These are phyloP conservation scores for Melanchra persicariae DNA, from an alignment of 2,888 invertebrate species.

Conservation along the genomic window DNA sequence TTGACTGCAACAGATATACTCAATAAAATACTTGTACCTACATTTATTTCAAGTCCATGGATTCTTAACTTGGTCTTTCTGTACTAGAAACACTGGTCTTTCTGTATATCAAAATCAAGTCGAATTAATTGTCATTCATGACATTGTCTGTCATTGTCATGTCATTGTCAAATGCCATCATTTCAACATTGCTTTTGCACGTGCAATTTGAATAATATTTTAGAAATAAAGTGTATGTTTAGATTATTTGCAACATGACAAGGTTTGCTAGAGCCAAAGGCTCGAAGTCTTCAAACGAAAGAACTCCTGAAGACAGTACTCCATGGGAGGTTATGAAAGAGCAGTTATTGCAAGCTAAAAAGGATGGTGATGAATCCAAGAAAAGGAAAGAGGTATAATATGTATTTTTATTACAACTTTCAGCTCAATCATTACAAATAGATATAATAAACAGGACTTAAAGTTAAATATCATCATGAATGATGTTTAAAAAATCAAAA, in stretches of 20 bases:
- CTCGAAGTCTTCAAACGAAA: slow-evolving; percentile 94
- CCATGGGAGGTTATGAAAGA: slow-evolving; percentile 94
- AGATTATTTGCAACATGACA: slow-evolving; percentile 89
- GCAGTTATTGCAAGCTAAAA: slow-evolving; percentile 89
- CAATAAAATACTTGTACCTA: too few species aligned
- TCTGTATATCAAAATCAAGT: too few species aligned
- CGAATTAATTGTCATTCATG: too few species aligned
- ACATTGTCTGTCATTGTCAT: too few species aligned
- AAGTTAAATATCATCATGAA: neutral
- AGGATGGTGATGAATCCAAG: slow-evolving; percentile 83
- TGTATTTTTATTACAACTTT: neutral
- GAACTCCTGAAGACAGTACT: slow-evolving; percentile 92
- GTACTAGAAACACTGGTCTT: too few species aligned
- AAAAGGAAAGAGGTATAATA: slow-evolving; percentile 80
- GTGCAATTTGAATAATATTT: neutral
- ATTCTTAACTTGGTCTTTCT: too few species aligned
- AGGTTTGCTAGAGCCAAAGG: slow-evolving; percentile 94
- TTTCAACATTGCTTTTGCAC: slow-evolving; percentile 3
- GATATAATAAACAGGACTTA: neutral
- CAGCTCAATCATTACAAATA: neutral
- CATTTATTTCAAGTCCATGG: too few species aligned
- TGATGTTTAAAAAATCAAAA: too few species aligned
- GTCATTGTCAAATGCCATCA: neutral
- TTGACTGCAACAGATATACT: too few species aligned
- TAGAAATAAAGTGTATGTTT: neutral